Evolutionary conservation across 1,140 invertebrate genomes (phyloP), one percentile per base, ranked within the genome.

Genomic region (Stegodyphus mimosarum): DNA sequence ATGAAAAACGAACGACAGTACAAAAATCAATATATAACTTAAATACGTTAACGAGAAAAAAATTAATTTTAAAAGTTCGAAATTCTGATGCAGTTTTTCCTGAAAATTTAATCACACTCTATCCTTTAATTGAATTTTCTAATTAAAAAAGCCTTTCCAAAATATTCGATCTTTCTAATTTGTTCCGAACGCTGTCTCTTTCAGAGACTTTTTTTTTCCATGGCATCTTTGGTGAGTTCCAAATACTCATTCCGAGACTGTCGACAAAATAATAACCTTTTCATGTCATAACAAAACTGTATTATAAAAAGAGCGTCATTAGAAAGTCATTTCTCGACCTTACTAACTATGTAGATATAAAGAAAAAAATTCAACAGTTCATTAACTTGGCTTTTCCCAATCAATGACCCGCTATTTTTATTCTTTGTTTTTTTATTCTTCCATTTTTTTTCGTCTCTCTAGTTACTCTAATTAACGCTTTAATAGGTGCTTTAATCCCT

Each of bases 391-490:
- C 60, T 64, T 77, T 75, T 17, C 75, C 51, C 49, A 33, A 55
- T 77, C 75, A 63, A 77, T 77, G 64, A 33, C 50, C 67, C 18
- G 64, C 15, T 11, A 17, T 70, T 70, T 70, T 33, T 64, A 52
- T 50, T 72, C 49, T 60, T 75, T 75, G 10, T 33, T 60, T 13
- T 6, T 60, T 18, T 75, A 17, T 71, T 70, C 33, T 49, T 49
- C 33, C 3, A 33, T 33, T 33, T 63, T 33, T 63, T n/a, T n/a
- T 67, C 17, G 0, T 15, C 4, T 10, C 18, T 18, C 18, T n/a
- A 74, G 18, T 77, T 67, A 77, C 51, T 67, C 75, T 77, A 77
- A 77, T 77, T 77, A 77, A 77, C 15, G 63, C 63, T 66, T 77
- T 77, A 77, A 77, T 77, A 64, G 75, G 64, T 67, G 33, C 60